Base-by-base conservation (phyloP, 1,140 invertebrate species). In the Leptonema lineaticorne region DNA sequence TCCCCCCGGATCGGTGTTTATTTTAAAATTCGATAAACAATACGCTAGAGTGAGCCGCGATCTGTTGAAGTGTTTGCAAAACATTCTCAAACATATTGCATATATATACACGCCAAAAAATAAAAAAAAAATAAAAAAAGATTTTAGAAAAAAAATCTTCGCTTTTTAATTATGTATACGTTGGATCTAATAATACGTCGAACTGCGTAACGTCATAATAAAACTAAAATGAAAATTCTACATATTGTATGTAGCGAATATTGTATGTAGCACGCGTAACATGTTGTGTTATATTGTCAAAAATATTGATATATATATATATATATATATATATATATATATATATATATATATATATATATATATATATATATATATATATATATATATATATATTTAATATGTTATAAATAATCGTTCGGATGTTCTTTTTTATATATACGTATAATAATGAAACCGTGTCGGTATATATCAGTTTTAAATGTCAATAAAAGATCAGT, bases 1-100 rank as follows among this genome's bases (percentile, higher is more conserved):
- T 45, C 59, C 18, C 57, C 33, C 30, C 33, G n/a, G n/a, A n/a
- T n/a, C n/a, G n/a, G 14, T 62, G 59, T 62, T 62, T 62, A 62
- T 62, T 62, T 62, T 45, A 62, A 28, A 16, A 53, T 62, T 45
- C 28, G 57, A 59, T 59, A 59, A 59, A 59, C 59, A 53, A 24
- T 2, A 20, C 30, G 4, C 59, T n/a, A 27, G 59, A 62, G 30
- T 62, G 37, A 62, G 59, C 59, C 59, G 37, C 14, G 56, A 58
- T 16, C 59, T 22, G 29, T 27, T 62, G 59, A 62, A 62, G 30
- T 62, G 59, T 62, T 62, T 62, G 59, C 59, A 62, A 62, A 62
- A 62, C 59, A 62, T 62, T 37, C 30, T 16, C 29, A 62, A 62
- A 62, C 59, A 62, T 62, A 62, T 62, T 62, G 30, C 29, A 45